Percentiles rank a stretch among this genome's conserved stretches.
These are phyloP conservation scores for Encarsia formosa DNA, from an alignment of 2,888 invertebrate genomes.

Conservation along the genomic window DNA sequence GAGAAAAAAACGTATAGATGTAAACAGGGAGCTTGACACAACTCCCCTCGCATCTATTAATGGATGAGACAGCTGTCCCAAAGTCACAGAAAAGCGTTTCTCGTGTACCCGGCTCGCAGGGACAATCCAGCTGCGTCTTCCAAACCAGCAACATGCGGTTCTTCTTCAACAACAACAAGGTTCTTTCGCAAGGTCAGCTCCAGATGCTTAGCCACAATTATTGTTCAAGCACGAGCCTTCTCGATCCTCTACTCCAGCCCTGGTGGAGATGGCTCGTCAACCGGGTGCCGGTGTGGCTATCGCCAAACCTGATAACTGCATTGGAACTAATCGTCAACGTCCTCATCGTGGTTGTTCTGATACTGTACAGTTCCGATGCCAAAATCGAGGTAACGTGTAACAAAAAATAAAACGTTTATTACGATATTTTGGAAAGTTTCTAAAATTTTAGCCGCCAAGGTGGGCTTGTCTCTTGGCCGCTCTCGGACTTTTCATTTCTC, in stretches of 20 bases:
- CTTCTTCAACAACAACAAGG: constrained; percentile 65
- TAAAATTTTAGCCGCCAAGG: constrained; percentile 70
- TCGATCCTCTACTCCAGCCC: constrained; percentile 86
- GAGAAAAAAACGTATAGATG: too few species aligned
- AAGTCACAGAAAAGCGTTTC: too few species aligned
- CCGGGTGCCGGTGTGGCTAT: constrained; percentile 89
- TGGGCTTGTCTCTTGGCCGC: constrained; percentile 93
- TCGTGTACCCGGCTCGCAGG: too few species aligned
- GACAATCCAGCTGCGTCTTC: too few species aligned
- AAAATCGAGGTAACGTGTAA: constrained; percentile 72
- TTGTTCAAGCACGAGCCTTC: constrained; percentile 76
- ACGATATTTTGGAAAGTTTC: too few species aligned
- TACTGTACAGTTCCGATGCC: constrained; percentile 91
- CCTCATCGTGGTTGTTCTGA: constrained; percentile 83
- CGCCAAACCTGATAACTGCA: constrained; percentile 83
- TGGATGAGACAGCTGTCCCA: too few species aligned
- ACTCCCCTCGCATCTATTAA: too few species aligned
- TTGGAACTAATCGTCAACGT: constrained; percentile 90
- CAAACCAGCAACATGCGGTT: too few species aligned
- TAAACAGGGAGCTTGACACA: too few species aligned
- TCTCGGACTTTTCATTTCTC: constrained; percentile 91
- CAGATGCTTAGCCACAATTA: constrained; percentile 90
- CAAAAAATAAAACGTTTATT: too few species aligned
- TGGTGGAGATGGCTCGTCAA: constrained; percentile 97
- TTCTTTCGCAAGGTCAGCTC: constrained; percentile 79